Evolutionary conservation across 2,888 invertebrate genomes (phyloP).

Genomic region (Fissipunctia ypsillon): DNA sequence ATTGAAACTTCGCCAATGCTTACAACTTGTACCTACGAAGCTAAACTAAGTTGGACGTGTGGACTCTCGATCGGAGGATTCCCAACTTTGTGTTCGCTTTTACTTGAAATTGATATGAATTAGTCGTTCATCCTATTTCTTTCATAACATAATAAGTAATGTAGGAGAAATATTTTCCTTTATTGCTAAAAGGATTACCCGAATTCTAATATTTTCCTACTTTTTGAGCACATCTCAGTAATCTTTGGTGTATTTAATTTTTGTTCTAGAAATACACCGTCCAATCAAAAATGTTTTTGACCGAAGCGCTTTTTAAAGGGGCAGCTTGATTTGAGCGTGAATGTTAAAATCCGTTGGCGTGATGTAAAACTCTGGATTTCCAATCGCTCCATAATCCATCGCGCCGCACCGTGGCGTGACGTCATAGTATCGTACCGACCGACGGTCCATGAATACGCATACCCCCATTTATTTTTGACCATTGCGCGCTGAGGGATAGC

Average conservation of each 20-base stretch:
- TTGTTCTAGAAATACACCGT: background rate
- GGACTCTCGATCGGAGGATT: conserved; percentile 14
- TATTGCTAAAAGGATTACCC: background rate
- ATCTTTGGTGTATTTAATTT: background rate
- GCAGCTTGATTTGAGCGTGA: too few species aligned
- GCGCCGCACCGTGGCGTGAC: too few species aligned
- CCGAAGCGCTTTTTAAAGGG: background rate
- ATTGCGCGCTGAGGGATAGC: too few species aligned
- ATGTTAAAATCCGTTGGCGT: too few species aligned
- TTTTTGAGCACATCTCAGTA: background rate
- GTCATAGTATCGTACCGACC: too few species aligned
- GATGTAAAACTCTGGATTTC: too few species aligned
- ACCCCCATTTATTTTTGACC: too few species aligned
- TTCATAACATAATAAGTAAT: background rate
- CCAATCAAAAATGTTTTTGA: background rate
- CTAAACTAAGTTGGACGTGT: conserved; percentile 23
- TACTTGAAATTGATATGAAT: conserved; percentile 17
- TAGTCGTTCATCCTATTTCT: background rate
- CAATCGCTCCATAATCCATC: too few species aligned
- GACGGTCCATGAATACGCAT: too few species aligned
- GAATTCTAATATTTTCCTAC: background rate
- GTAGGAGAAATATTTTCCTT: background rate
- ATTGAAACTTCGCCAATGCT: conserved; percentile 57
- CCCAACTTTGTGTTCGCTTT: conserved; percentile 9
- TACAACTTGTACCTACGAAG: conserved; percentile 28